Conservation (phyloP, 1,140 invertebrate genomes). For the Rhagoletis zephyria region DNA sequence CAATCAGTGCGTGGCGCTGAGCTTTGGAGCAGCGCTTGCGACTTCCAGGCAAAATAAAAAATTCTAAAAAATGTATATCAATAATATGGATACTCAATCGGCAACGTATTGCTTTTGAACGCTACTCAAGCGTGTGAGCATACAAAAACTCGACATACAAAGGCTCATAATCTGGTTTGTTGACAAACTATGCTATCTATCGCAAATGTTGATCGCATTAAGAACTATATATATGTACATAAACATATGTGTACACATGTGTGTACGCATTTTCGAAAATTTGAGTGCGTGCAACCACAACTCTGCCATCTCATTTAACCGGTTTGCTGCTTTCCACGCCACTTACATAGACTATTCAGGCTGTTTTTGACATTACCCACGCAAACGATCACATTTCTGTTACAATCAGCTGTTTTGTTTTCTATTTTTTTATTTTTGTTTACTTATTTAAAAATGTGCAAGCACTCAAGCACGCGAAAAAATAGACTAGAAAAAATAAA, state of each 20-base stretch:
- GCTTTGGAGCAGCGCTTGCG: not conserved
- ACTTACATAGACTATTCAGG: not conserved
- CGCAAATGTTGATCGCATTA: conserved; percentile 31
- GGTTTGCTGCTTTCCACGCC: conserved; percentile 27
- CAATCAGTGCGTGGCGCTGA: not conserved
- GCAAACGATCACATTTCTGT: not conserved
- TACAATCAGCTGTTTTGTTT: conserved; percentile 27
- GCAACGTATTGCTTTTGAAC: not conserved
- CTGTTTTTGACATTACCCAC: conserved; percentile 37
- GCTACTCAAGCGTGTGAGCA: conserved; percentile 19
- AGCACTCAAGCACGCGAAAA: not conserved
- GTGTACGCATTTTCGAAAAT: not conserved
- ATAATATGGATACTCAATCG: not conserved
- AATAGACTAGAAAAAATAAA: not conserved
- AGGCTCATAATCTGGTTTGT: not conserved
- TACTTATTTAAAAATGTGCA: not conserved
- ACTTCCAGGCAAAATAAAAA: conserved; percentile 8
- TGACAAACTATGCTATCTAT: not conserved
- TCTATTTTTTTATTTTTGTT: not conserved
- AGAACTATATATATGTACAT: not conserved
- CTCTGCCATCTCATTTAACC: conserved; percentile 24
- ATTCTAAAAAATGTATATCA: not conserved
- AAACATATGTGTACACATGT: too few relatives aligned
- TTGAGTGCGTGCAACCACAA: conserved; percentile 4
- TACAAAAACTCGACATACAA: not conserved